A percentile compares a stretch with the other conserved stretches of the same genome.
These are phyloP conservation scores for Herminia tarsipennalis DNA, from an alignment of 2,888 invertebrate genomes.

Conservation along the genomic window DNA sequence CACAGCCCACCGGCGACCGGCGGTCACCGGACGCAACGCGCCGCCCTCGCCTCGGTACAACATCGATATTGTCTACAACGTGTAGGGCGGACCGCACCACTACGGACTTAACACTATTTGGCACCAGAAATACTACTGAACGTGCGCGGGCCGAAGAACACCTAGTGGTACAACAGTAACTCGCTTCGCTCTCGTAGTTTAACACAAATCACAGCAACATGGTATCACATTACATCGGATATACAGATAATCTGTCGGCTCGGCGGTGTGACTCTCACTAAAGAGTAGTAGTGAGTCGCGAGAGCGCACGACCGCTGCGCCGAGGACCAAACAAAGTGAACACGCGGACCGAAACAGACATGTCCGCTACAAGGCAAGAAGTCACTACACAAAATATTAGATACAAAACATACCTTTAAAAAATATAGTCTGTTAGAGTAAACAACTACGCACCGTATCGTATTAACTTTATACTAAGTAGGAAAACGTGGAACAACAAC, in stretches of 20 bases:
- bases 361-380: conserved; percentile 44
- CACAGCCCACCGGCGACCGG: no score
- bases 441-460: conserved; percentile 21
- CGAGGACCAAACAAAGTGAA: conserved; percentile 5
- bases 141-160: background rate
- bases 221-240: conserved; percentile 35
- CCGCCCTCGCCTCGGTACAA: conserved; percentile 8
- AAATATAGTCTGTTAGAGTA: conserved; percentile 28
- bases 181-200: conserved; percentile 24
- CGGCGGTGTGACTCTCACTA: no score
- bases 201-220: conserved; percentile 56
- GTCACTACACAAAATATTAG: conserved; percentile 23
- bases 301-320: background rate
- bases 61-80: conserved; percentile 20
- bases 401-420: conserved; percentile 25
- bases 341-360: conserved; percentile 13
- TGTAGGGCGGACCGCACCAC: conserved; percentile 2
- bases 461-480: conserved; percentile 18
- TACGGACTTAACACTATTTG: conserved; percentile 53
- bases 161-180: conserved; percentile 13
- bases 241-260: no score
- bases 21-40: background rate
- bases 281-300: no score
- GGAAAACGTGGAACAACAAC: conserved; percentile 21
- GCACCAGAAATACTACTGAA: conserved; percentile 47